Percentiles rank a stretch among this genome's conserved stretches.
Conservation (phyloP, 2,888 invertebrate species). For the Pachycephus smyrnensis region DNA sequence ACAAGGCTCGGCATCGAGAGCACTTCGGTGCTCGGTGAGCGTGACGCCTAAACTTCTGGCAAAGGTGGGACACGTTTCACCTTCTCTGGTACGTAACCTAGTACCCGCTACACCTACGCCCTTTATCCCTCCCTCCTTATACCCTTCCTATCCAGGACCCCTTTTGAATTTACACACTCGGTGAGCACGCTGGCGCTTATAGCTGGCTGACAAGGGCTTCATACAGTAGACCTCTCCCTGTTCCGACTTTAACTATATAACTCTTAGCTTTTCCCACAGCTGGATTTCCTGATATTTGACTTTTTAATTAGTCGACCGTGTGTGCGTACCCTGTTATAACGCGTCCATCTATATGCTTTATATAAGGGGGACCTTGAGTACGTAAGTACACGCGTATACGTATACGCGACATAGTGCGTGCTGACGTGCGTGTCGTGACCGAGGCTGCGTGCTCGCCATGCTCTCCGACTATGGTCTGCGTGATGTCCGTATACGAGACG, state of each 20-base stretch:
- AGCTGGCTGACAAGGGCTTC: background rate
- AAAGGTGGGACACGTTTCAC: background rate
- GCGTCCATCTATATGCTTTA: background rate
- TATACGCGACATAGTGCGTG: background rate
- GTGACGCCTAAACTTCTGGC: background rate
- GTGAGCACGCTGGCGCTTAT: background rate
- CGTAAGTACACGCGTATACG: background rate
- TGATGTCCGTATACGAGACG: background rate
- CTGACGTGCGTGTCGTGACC: background rate
- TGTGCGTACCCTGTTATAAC: background rate
- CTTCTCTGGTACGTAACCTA: background rate
- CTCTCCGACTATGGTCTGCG: background rate
- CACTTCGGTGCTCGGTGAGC: background rate
- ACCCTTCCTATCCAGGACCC: slow-evolving; percentile 8
- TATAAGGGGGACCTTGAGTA: no score
- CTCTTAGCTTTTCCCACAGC: slow-evolving; percentile 4
- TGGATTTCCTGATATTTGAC: slow-evolving; percentile 43
- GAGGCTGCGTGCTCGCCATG: background rate
- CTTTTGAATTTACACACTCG: background rate
- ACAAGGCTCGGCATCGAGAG: background rate
- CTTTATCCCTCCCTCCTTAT: slow-evolving; percentile 9
- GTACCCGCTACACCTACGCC: background rate
- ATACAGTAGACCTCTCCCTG: background rate
- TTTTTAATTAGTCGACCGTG: slow-evolving; percentile 44
- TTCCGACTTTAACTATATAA: slow-evolving; percentile 5